These are phyloP conservation scores for Falcunculus frontatus DNA, from an alignment of 2,113 vertebrate species.

Conservation along the genomic window DNA sequence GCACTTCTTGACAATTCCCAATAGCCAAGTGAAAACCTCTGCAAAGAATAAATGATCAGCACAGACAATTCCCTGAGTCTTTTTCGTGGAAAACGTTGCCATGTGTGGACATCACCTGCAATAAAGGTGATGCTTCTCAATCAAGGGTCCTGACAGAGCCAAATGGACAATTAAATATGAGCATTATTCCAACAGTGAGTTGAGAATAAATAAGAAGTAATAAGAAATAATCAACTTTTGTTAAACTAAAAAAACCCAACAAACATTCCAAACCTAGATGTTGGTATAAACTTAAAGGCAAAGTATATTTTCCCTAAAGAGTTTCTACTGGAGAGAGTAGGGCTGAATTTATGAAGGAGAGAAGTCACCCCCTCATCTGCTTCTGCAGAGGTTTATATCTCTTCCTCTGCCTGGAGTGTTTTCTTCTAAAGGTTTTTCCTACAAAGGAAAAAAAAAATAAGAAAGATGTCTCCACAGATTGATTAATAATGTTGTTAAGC, in stretches of 20 bases:
- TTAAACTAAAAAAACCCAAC: neutral
- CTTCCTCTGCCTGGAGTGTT: neutral
- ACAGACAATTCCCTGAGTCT: neutral
- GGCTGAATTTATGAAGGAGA: neutral
- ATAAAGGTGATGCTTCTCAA: neutral
- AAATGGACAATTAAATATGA: neutral
- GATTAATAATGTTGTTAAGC: slow-evolving; percentile 12
- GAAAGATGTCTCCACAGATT: neutral
- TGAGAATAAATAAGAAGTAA: too few species aligned
- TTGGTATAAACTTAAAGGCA: neutral
- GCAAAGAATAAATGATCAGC: neutral
- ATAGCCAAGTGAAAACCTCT: neutral
- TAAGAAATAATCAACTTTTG: neutral
- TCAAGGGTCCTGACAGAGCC: neutral
- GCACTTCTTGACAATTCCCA: neutral
- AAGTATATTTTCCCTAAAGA: neutral
- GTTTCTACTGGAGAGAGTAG: neutral
- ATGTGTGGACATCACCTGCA: neutral
- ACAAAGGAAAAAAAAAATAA: neutral
- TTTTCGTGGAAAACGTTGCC: neutral
- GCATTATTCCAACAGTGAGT: neutral
- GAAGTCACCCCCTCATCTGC: neutral
- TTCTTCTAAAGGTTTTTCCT: neutral
- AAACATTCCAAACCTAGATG: neutral
- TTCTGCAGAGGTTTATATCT: neutral